Evolutionary conservation across 2,113 vertebrate genomes (phyloP).

Genomic region (Cygnus buccinator): DNA sequence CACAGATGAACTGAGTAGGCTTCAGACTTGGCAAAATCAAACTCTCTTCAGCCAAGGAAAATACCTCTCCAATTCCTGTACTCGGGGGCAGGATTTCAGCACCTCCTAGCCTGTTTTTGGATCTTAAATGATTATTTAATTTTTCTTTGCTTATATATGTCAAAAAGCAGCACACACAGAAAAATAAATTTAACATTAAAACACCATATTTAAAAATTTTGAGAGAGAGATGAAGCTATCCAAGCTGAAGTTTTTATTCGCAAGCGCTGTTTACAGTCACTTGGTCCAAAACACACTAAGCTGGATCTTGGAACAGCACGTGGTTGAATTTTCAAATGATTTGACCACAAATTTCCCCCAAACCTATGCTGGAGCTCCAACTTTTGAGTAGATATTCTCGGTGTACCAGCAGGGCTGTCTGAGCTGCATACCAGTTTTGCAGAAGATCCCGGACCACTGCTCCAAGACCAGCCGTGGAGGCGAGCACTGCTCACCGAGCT

Average conservation of each 20-base stretch:
- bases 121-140: neutral
- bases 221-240: neutral
- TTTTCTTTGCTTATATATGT: neutral
- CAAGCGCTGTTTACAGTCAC: neutral
- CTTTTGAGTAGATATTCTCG: neutral
- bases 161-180: neutral
- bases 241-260: neutral
- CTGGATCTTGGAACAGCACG: neutral
- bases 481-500: neutral
- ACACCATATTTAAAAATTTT: neutral
- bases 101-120: neutral
- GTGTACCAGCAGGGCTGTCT: neutral
- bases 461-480: neutral
- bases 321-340: neutral
- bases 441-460: neutral
- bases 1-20: neutral
- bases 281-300: neutral
- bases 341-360: neutral
- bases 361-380: neutral
- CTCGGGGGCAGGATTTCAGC: neutral
- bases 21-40: neutral
- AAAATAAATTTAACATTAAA: neutral
- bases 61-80: neutral
- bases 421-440: neutral
- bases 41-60: neutral